Evolutionary conservation across 2,888 invertebrate species (phyloP).

Genomic region (Xestia ashworthii): DNA sequence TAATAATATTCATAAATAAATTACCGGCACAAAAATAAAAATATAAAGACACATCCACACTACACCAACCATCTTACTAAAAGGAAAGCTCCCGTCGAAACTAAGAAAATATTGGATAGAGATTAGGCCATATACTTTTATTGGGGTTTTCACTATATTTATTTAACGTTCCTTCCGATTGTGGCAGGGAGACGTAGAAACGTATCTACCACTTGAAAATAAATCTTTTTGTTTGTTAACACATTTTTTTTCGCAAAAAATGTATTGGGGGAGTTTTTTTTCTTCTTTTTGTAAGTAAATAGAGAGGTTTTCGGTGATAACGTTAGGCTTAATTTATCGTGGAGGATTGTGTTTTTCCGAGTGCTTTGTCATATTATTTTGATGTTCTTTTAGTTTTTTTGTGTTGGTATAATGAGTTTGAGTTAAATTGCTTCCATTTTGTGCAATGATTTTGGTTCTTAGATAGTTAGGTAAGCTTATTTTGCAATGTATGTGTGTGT

Average conservation of each 20-base stretch:
- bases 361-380: constrained; percentile 70
- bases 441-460: constrained; percentile 1
- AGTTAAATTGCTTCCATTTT: constrained; percentile 46
- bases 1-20: not conserved
- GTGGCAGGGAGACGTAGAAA: constrained; percentile 77
- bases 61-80: constrained; percentile 64
- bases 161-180: constrained; percentile 84
- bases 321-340: constrained; percentile 83
- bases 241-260: constrained; percentile 78
- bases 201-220: constrained; percentile 86
- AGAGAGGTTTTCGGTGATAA: constrained; percentile 79
- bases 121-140: constrained; percentile 90
- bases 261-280: constrained; percentile 51
- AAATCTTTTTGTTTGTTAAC: constrained; percentile 90
- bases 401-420: constrained; percentile 31
- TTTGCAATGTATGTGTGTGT: not conserved
- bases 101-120: constrained; percentile 90
- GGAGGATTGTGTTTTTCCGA: constrained; percentile 72
- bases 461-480: not conserved
- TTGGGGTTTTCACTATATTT: constrained; percentile 89
- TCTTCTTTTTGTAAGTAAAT: constrained; percentile 72
- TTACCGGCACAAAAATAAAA: not conserved
- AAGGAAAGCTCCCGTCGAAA: constrained; percentile 87
- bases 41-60: constrained; percentile 69
- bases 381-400: constrained; percentile 61